Conservation (phyloP, 2,797 vertebrate genomes). For the Sibirionetta formosa region DNA sequence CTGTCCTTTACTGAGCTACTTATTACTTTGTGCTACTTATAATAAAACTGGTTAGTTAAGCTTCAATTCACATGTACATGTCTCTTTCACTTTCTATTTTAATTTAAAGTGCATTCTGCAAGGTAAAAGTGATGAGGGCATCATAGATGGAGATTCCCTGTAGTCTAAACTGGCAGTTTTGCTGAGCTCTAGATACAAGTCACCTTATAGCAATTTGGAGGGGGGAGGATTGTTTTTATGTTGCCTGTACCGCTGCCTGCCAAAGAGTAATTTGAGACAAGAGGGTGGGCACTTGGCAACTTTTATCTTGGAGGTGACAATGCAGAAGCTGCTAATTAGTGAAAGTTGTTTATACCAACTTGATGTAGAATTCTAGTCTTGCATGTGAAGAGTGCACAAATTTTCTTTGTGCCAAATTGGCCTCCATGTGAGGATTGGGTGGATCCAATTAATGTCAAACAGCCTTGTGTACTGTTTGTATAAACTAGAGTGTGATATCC, state of each 20-base stretch:
- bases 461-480: slow-evolving; percentile 22
- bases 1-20: slow-evolving; percentile 51
- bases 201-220: slow-evolving; percentile 67
- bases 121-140: slow-evolving; percentile 68
- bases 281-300: slow-evolving; percentile 67
- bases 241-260: slow-evolving; percentile 46
- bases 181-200: slow-evolving; percentile 74
- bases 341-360: slow-evolving; percentile 70
- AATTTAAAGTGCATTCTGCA: slow-evolving; percentile 76
- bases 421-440: slow-evolving; percentile 74
- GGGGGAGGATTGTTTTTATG: slow-evolving; percentile 29
- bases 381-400: slow-evolving; percentile 69
- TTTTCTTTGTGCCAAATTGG: slow-evolving; percentile 79
- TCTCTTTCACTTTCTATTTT: slow-evolving; percentile 58
- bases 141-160: slow-evolving; percentile 76
- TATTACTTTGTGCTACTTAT: slow-evolving; percentile 62
- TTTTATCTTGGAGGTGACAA: slow-evolving; percentile 80
- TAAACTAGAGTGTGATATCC: slow-evolving; percentile 50
- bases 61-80: slow-evolving; percentile 2
- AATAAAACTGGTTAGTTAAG: slow-evolving; percentile 74
- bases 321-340: slow-evolving; percentile 82
- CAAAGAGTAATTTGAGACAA: slow-evolving; percentile 74
- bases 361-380: slow-evolving; percentile 67
- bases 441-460: slow-evolving; percentile 83
- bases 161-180: slow-evolving; percentile 77